phyloP scores from a whole-genome alignment of 2,113 vertebrate genomes.

The Emydocephalus ijimae region DNA sequence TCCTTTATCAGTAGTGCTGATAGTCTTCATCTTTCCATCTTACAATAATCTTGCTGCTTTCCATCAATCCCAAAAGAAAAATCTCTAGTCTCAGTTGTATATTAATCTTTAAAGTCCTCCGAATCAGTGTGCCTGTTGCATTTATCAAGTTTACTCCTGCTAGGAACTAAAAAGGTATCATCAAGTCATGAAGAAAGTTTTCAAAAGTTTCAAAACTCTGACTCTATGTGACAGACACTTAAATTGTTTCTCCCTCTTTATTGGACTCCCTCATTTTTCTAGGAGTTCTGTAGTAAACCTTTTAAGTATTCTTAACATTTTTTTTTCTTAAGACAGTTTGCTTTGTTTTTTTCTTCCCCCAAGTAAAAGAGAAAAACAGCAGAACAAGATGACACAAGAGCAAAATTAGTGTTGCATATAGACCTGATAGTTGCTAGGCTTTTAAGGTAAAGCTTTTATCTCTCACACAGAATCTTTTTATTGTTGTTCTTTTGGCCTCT shows the following conservation, averaged over 20 bases:
- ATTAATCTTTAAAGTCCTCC: background rate
- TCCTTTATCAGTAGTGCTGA: background rate
- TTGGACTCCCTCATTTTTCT: slow-evolving; percentile 12
- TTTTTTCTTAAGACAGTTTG: background rate
- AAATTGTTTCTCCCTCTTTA: background rate
- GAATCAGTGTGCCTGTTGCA: background rate
- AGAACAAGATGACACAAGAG: background rate
- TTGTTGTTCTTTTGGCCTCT: background rate
- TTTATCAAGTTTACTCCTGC: background rate
- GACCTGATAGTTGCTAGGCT: background rate
- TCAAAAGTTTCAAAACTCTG: background rate
- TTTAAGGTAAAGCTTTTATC: background rate
- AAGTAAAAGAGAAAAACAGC: background rate
- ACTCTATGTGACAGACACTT: background rate
- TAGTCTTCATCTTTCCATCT: background rate
- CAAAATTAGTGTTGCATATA: background rate
- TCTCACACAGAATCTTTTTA: background rate
- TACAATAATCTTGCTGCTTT: background rate
- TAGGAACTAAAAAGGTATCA: background rate
- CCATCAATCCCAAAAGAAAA: background rate
- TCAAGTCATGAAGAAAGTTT: slow-evolving; percentile 8
- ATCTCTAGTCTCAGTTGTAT: background rate
- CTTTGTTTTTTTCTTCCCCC: background rate
- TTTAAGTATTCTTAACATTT: background rate
- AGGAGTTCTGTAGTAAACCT: slow-evolving; percentile 1